Evolutionary conservation across 2,888 invertebrate species (phyloP).

Genomic region (Deilephila elpenor): DNA sequence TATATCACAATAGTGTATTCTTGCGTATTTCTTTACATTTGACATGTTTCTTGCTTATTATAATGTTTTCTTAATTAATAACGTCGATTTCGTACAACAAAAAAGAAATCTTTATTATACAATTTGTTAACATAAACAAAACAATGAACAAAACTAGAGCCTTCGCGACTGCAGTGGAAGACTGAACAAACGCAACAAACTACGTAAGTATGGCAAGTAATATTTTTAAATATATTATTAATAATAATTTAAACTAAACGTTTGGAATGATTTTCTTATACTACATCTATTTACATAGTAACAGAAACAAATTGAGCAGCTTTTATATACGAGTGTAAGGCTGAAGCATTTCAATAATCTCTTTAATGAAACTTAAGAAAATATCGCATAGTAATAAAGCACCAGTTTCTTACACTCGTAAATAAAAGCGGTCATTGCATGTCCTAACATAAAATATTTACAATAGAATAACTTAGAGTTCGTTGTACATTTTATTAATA

Average conservation of each 20-base stretch:
- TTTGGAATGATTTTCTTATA: conserved; percentile 77
- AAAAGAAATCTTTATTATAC: conserved; percentile 60
- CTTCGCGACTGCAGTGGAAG: conserved; percentile 74
- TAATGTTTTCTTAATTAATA: conserved; percentile 36
- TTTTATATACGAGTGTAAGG: conserved; percentile 32
- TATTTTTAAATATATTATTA: conserved; percentile 77
- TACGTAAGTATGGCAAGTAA: conserved; percentile 81
- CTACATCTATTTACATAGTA: conserved; percentile 78
- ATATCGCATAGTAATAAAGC: background rate
- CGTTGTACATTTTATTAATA: conserved; percentile 43
- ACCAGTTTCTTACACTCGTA: background rate
- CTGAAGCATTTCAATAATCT: background rate
- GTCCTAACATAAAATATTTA: conserved; percentile 55
- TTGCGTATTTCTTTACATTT: background rate
- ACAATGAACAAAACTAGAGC: conserved; percentile 70
- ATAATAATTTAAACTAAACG: conserved; percentile 79
- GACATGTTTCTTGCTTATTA: conserved; percentile 9
- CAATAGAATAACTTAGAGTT: conserved; percentile 50
- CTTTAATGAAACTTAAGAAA: background rate
- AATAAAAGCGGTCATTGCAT: conserved; percentile 30
- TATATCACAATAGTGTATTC: background rate
- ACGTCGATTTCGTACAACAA: conserved; percentile 66
- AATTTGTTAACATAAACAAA: conserved; percentile 77
- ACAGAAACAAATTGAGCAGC: conserved; percentile 70
- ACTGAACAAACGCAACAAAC: conserved; percentile 71